Conservation (phyloP, 2,113 vertebrate species). For the Myiopsitta monachus region DNA sequence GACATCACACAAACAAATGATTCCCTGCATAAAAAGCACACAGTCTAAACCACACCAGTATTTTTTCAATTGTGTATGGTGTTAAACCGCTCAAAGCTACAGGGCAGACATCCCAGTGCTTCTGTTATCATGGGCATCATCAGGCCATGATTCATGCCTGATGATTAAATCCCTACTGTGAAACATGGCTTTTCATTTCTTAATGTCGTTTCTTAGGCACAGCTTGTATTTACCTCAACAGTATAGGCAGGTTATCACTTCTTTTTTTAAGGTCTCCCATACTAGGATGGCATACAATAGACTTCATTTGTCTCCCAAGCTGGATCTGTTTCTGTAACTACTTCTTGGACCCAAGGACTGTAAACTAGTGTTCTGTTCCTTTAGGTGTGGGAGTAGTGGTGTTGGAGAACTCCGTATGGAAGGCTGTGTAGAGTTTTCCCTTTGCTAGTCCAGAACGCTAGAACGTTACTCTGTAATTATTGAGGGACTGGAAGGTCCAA, state of each 20-base stretch:
- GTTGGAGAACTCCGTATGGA: background rate
- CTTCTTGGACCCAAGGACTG: background rate
- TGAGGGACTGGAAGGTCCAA: background rate
- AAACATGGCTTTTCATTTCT: background rate
- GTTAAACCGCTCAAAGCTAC: background rate
- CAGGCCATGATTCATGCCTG: background rate
- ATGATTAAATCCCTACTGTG: background rate
- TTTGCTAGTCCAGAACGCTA: background rate
- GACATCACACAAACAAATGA: background rate
- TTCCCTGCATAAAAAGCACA: background rate
- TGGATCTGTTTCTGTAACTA: background rate
- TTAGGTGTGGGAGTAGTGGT: background rate
- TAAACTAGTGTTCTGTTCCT: background rate
- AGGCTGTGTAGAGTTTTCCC: background rate
- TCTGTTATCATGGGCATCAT: background rate
- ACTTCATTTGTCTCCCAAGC: background rate
- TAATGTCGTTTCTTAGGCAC: background rate
- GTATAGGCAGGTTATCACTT: rapidly evolving
- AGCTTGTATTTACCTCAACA: background rate
- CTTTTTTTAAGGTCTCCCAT: background rate
- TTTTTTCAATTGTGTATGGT: background rate
- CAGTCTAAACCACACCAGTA: background rate
- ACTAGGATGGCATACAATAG: background rate
- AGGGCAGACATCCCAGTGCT: background rate
- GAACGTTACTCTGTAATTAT: background rate